Conservation (phyloP, 2,888 invertebrate species). For the Neoascia interrupta region DNA sequence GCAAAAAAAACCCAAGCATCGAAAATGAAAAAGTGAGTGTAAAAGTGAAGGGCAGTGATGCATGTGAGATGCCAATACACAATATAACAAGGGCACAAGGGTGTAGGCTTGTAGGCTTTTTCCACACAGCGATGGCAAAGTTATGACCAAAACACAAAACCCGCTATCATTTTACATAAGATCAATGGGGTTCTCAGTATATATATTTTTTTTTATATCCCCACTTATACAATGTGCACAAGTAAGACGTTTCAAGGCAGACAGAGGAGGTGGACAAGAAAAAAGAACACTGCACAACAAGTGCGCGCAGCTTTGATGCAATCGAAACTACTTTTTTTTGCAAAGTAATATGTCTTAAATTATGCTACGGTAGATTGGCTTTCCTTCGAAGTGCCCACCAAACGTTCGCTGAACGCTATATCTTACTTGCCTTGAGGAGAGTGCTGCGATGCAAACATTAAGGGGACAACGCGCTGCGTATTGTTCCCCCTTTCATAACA, state of each 20-base stretch:
- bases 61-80: constrained; percentile 65
- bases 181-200: constrained; percentile 65
- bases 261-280: constrained; percentile 24
- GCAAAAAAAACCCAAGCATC: constrained; percentile 61
- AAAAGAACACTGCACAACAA: constrained; percentile 51
- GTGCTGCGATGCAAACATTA: constrained; percentile 30
- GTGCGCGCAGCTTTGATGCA: constrained; percentile 66
- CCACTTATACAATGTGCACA: constrained; percentile 58
- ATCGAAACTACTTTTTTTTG: constrained; percentile 54
- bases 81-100: constrained; percentile 67
- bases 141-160: constrained; percentile 69
- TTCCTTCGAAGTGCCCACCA: constrained; percentile 41
- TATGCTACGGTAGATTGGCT: constrained; percentile 64
- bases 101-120: constrained; percentile 45
- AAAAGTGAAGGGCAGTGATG: constrained; percentile 75
- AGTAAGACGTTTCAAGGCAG: constrained; percentile 51
- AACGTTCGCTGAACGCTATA: constrained; percentile 28
- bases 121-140: constrained; percentile 54
- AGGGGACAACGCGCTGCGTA: constrained; percentile 15
- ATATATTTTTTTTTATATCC: constrained; percentile 25
- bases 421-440: constrained; percentile 42
- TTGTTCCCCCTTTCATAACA: constrained; percentile 56
- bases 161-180: constrained; percentile 75
- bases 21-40: constrained; percentile 67
- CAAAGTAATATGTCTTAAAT: constrained; percentile 68